Evolutionary conservation across 2,888 invertebrate genomes (phyloP), one percentile per base, ranked within the genome.

Genomic region (Drosophila lacicola): DNA sequence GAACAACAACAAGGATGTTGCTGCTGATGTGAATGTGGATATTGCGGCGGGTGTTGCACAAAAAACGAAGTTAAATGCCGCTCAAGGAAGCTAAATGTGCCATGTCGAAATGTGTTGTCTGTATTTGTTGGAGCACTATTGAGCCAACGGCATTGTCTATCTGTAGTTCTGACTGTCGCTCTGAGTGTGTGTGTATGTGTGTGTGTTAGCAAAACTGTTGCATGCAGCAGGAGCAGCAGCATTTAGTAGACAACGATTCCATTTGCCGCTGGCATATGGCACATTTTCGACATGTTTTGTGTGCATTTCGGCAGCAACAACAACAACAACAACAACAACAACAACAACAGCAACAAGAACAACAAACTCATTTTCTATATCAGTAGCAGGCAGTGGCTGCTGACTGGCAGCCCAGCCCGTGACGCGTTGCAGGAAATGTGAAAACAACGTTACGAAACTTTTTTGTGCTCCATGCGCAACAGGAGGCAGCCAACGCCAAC

Each of bases 221-320:
- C 89, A 85, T 85, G 89, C 89, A 75, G 44, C 66, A 67, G 66
- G 33, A 74, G 60, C 47, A 34, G 37, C 34, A 58, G 73, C 47
- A 56, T 58, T 55, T 72, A 49, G 73, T 49, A 75, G 74, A 74
- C 62, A 79, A 74, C 77, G 67, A 53, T 74, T 58, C 45, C 79
- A 71, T 75, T 83, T 81, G 77, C 73, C 80, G 74, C 80, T 86
- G 88, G 87, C 89, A 85, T 89, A 89, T 85, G 89, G 89, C 85
- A 85, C 89, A 85, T 85, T 85, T 85, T 85, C 85, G 85, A 85
- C 88, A 80, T 85, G 88, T 85, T 85, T 89, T 87, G 85, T 89
- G 72, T 70, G 73, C 89, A 82, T 89, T 86, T 86, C 67, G 88
- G 85, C 80, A 82, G 70, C 87, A 78, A 76, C 68, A 47, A 39